Conservation (phyloP, 2,113 vertebrate species). For the Antigone vipio region DNA sequence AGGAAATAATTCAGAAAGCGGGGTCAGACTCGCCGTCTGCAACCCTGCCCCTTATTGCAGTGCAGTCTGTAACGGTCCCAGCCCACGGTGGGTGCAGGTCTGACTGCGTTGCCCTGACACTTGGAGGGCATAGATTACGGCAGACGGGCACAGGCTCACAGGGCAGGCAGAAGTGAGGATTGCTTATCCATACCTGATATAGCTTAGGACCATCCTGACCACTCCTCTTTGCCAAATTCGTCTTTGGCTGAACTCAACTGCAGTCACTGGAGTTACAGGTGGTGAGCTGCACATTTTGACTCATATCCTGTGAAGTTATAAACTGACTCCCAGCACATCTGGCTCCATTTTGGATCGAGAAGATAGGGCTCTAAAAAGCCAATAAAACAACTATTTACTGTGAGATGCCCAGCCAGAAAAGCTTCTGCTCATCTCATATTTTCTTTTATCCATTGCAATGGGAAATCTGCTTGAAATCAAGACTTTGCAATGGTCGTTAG, state of each 20-base stretch:
- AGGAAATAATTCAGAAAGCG: background rate
- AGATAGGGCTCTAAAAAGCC: background rate
- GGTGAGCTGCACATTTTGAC: background rate
- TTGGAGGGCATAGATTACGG: background rate
- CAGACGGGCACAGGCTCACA: rapidly evolving
- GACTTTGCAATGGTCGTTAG: background rate
- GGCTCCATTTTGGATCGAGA: background rate
- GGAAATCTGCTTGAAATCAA: background rate
- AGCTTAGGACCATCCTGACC: rapidly evolving
- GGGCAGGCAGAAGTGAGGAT: background rate
- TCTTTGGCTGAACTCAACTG: background rate
- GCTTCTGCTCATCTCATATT: background rate
- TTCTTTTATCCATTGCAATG: background rate
- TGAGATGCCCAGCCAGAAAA: background rate
- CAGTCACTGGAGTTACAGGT: background rate
- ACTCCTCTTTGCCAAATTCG: background rate
- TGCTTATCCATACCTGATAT: rapidly evolving
- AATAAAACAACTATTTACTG: background rate
- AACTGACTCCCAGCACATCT: background rate
- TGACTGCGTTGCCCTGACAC: background rate
- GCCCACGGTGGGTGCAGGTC: background rate
- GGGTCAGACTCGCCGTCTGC: background rate
- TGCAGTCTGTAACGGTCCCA: background rate
- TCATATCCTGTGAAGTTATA: background rate
- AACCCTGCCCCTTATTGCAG: background rate